phyloP scores from a whole-genome alignment of 1,140 invertebrate genomes.

The Lepeophtheirus salmonis region DNA sequence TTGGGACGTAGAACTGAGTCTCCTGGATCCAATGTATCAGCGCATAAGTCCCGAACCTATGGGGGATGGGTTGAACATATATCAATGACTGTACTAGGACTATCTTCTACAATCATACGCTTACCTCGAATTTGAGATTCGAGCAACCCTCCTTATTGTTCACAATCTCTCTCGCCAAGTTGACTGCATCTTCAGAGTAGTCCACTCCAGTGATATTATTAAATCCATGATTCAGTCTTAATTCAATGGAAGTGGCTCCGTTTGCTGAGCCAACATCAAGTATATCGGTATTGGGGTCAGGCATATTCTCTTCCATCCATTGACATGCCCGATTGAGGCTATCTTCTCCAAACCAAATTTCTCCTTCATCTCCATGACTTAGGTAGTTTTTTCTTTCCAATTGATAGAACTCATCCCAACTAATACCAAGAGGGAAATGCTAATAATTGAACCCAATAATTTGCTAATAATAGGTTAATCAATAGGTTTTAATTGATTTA shows the following conservation, averaged over 20 bases:
- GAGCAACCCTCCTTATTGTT: slow-evolving; percentile 18
- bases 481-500: too few relatives aligned
- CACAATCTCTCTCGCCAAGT: slow-evolving; percentile 27
- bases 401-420: slow-evolving; percentile 63
- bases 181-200: slow-evolving; percentile 30
- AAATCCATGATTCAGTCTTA: slow-evolving; percentile 36
- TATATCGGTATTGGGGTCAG: slow-evolving; percentile 25
- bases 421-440: too few relatives aligned
- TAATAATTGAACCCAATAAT: too few relatives aligned
- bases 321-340: slow-evolving; percentile 21
- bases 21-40: background rate
- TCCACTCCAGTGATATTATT: slow-evolving; percentile 32
- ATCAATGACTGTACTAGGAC: slow-evolving; percentile 15
- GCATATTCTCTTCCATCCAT: slow-evolving; percentile 24
- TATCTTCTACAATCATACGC: background rate
- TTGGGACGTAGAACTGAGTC: slow-evolving; percentile 18
- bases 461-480: too few relatives aligned
- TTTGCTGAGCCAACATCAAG: slow-evolving; percentile 68
- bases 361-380: slow-evolving; percentile 64
- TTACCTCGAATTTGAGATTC: slow-evolving; percentile 21
- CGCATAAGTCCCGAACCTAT: background rate
- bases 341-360: slow-evolving; percentile 79
- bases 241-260: slow-evolving; percentile 55
- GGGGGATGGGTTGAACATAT: slow-evolving; percentile 11
- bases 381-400: slow-evolving; percentile 61